phyloP scores from a whole-genome alignment of 2,888 invertebrate genomes.

The Dromius quadrimaculatus region DNA sequence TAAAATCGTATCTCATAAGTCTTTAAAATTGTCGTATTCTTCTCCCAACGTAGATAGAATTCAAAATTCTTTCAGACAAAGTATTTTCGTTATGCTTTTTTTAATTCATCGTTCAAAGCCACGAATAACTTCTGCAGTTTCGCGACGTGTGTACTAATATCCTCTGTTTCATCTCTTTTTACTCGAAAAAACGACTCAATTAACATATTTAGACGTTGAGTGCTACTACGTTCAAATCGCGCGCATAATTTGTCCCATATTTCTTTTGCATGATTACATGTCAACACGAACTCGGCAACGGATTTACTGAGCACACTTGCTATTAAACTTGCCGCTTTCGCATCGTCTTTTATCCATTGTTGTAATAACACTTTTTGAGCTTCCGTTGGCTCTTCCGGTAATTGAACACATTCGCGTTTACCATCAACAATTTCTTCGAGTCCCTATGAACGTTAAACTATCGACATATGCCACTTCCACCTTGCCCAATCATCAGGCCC shows the following conservation, averaged over 20 bases:
- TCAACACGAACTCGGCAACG: conserved; percentile 47
- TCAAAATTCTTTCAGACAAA: conserved; percentile 38
- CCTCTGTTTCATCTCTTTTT: conserved; percentile 31
- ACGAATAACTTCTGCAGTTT: conserved; percentile 47
- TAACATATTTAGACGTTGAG: conserved; percentile 28
- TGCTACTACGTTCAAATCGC: conserved; percentile 35
- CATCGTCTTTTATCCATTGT: conserved; percentile 41
- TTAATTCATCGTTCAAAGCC: conserved; percentile 43
- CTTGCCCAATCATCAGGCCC: conserved; percentile 18
- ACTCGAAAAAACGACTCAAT: conserved; percentile 40
- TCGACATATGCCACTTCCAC: conserved; percentile 16
- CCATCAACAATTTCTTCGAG: conserved; percentile 19
- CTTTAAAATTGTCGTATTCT: conserved; percentile 43
- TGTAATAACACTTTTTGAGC: neutral
- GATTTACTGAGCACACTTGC: conserved; percentile 32
- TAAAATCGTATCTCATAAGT: conserved; percentile 43
- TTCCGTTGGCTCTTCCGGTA: neutral
- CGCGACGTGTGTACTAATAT: conserved; percentile 40
- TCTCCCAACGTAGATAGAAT: conserved; percentile 41
- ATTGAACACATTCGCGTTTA: neutral
- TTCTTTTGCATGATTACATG: conserved; percentile 25
- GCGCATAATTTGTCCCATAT: conserved; percentile 38
- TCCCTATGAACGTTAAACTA: conserved; percentile 1
- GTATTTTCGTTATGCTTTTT: conserved; percentile 39
- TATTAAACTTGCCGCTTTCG: conserved; percentile 39